phyloP scores from a whole-genome alignment of 2,888 invertebrate genomes.

The Phlogophora meticulosa region DNA sequence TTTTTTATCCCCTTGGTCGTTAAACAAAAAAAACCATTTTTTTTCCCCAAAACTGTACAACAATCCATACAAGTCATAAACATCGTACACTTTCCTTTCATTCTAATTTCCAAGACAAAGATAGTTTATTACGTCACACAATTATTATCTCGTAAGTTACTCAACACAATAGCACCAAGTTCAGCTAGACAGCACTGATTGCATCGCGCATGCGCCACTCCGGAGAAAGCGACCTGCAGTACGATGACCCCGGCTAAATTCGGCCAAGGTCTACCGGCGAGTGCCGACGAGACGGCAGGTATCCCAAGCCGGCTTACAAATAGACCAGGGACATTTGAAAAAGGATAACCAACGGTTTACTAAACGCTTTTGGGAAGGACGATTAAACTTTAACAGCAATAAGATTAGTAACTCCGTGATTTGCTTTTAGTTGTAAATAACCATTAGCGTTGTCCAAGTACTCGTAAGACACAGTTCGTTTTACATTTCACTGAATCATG shows the following conservation, averaged over 20 bases:
- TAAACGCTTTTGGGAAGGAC: slow-evolving; percentile 11
- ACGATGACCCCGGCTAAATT: slow-evolving; percentile 84
- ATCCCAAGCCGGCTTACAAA: slow-evolving; percentile 64
- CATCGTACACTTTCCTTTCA: slow-evolving; percentile 29
- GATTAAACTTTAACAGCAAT: slow-evolving; percentile 16
- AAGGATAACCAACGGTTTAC: slow-evolving; percentile 30
- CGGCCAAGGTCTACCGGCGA: slow-evolving; percentile 86
- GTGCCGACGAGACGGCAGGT: slow-evolving; percentile 73
- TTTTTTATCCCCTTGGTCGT: no score
- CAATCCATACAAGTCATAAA: background rate
- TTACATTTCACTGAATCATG: slow-evolving; percentile 54
- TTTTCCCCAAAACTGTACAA: background rate
- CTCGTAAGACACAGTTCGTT: slow-evolving; percentile 45
- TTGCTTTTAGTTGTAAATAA: slow-evolving; percentile 26
- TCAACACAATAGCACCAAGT: slow-evolving; percentile 65
- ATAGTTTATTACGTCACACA: slow-evolving; percentile 55
- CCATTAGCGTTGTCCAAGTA: slow-evolving; percentile 13
- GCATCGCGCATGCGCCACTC: slow-evolving; percentile 78
- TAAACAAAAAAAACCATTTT: no score
- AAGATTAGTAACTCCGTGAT: slow-evolving; percentile 14
- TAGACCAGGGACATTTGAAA: slow-evolving; percentile 46
- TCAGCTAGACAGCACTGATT: slow-evolving; percentile 70
- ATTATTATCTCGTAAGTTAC: slow-evolving; percentile 57
- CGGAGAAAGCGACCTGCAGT: slow-evolving; percentile 86
- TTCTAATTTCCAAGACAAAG: slow-evolving; percentile 24